Conservation (phyloP, 1,140 invertebrate genomes). For the Belonocnema kinseyi region DNA sequence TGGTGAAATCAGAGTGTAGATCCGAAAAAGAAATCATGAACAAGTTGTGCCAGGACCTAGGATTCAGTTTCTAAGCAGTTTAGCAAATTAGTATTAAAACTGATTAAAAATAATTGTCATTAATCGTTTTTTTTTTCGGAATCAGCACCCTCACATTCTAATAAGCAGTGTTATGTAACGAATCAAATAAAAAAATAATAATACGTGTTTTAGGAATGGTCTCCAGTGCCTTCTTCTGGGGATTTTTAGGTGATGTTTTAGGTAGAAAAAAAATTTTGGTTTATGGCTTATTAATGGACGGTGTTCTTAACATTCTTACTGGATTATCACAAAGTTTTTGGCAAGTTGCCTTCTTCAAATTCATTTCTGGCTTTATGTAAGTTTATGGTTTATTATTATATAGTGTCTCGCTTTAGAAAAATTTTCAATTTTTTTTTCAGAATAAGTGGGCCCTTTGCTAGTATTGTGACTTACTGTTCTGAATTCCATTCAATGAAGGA, state of each 20-base stretch:
- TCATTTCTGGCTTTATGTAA: conserved; percentile 87
- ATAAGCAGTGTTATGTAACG: no score
- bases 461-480: conserved; percentile 82
- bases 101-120: not conserved
- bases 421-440: conserved; percentile 67
- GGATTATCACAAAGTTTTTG: conserved; percentile 83
- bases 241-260: conserved; percentile 85
- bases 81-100: not conserved
- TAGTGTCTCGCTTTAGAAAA: conserved; percentile 14
- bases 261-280: conserved; percentile 84
- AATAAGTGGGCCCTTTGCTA: conserved; percentile 84
- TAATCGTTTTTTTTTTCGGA: not conserved
- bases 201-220: conserved; percentile 82
- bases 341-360: conserved; percentile 83
- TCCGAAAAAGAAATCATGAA: no score
- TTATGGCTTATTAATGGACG: conserved; percentile 83
- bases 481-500: conserved; percentile 81
- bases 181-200: conserved; percentile 9
- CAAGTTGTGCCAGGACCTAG: not conserved
- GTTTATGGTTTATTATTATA: conserved; percentile 56
- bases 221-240: conserved; percentile 87
- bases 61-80: conserved; percentile 27
- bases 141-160: no score
- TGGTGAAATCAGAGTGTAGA: no score
- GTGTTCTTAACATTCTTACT: conserved; percentile 80